A percentile compares a stretch with the other conserved stretches of the same genome.
These are phyloP conservation scores for Zaprionus camerounensis DNA, from an alignment of 1,140 invertebrate species.

Conservation along the genomic window DNA sequence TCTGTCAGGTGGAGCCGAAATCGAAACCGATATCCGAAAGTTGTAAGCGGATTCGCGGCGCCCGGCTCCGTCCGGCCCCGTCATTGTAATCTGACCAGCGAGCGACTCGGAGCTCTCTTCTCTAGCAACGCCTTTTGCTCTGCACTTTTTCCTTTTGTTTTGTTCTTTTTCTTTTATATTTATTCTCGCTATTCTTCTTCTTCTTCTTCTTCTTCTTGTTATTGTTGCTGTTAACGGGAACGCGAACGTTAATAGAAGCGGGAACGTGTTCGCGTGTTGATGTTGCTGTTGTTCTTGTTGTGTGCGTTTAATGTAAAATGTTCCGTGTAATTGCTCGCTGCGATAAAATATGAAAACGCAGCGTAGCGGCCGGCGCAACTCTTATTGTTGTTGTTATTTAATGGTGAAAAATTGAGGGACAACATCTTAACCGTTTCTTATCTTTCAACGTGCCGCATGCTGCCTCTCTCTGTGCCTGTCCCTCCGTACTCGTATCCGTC, in stretches of 20 bases:
- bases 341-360: too few species aligned
- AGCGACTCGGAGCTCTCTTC: constrained; percentile 13
- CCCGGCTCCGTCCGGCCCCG: constrained; percentile 11
- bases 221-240: neutral
- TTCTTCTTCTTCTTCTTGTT: neutral
- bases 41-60: constrained; percentile 48
- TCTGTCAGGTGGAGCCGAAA: constrained; percentile 35
- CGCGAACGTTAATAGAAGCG: too few species aligned
- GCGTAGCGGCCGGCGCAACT: neutral
- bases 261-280: neutral
- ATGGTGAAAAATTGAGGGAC: neutral
- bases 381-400: neutral
- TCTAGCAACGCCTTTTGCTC: constrained; percentile 7
- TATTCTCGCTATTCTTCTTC: neutral
- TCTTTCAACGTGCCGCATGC: neutral
- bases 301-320: neutral
- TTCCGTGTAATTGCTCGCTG: neutral
- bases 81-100: constrained; percentile 45
- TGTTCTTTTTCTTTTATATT: neutral
- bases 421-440: neutral
- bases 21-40: constrained; percentile 44
- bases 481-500: neutral
- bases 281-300: constrained; percentile 5
- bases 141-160: neutral
- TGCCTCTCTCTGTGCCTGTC: neutral